Percentiles rank a stretch among this genome's conserved stretches.
Evolutionary conservation across 1,140 invertebrate genomes (phyloP).

Genomic region (Brachionus rotundiformis): DNA sequence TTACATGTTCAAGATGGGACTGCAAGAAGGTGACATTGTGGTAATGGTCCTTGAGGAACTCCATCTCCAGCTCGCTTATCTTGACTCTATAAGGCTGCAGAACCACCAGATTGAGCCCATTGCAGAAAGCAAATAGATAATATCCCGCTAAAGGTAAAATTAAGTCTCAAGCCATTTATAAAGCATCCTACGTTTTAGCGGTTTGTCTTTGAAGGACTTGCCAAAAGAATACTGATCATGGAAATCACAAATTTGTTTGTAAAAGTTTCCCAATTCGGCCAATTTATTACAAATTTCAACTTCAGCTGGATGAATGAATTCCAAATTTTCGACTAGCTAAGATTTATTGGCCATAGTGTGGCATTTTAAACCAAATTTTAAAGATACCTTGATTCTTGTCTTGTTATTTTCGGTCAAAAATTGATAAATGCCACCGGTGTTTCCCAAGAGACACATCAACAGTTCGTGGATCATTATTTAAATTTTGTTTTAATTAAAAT

Average conservation of each 20-base stretch:
- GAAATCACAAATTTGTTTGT: constrained; percentile 19
- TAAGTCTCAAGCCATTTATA: no score
- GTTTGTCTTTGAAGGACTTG: not conserved
- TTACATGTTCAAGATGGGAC: constrained; percentile 45
- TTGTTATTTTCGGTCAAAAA: constrained; percentile 14
- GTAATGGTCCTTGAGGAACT: constrained; percentile 47
- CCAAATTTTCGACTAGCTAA: constrained; percentile 43
- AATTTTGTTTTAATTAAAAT: not conserved
- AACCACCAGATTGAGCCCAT: constrained; percentile 22
- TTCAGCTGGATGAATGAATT: constrained; percentile 50
- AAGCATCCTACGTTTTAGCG: constrained; percentile 7
- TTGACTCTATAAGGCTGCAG: constrained; percentile 9
- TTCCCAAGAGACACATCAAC: constrained; percentile 28
- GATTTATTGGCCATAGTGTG: no score
- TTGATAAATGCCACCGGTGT: constrained; percentile 39
- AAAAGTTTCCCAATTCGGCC: constrained; percentile 26
- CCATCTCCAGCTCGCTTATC: constrained; percentile 13
- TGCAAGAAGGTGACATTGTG: constrained; percentile 43
- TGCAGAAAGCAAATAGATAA: constrained; percentile 33
- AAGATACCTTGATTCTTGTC: constrained; percentile 27
- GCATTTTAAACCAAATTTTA: not conserved
- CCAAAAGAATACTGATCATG: constrained; percentile 28
- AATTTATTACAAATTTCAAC: constrained; percentile 48
- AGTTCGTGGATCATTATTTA: constrained; percentile 47
- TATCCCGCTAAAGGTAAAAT: constrained; percentile 16